phyloP scores from a whole-genome alignment of 2,888 invertebrate species.

The Lycia hirtaria region DNA sequence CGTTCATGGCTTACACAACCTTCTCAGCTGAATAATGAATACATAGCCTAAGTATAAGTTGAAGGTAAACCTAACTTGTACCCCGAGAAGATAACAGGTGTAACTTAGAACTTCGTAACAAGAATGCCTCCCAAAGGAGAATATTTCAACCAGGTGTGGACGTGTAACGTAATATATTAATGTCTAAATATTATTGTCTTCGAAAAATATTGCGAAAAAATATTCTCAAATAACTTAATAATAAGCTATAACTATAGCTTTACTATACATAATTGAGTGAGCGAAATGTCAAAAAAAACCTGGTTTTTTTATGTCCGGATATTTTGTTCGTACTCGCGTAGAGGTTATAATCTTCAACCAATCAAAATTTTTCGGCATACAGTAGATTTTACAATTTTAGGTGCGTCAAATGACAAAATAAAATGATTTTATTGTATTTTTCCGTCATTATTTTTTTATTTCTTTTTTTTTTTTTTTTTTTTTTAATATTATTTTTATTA shows the following conservation, averaged over 20 bases:
- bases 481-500: too few species aligned
- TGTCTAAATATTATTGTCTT: conserved; percentile 12
- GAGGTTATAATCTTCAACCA: too few species aligned
- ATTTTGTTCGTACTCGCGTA: too few species aligned
- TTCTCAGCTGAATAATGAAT: neutral
- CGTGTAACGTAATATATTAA: conserved; percentile 12
- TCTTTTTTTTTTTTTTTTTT: too few species aligned
- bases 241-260: too few species aligned
- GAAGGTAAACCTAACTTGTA: neutral
- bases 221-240: neutral
- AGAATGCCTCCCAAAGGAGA: conserved; percentile 16
- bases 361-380: too few species aligned
- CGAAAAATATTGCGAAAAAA: neutral
- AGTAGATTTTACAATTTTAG: too few species aligned
- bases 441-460: too few species aligned
- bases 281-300: neutral
- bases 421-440: too few species aligned
- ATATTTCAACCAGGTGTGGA: conserved; percentile 23
- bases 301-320: neutral
- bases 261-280: neutral
- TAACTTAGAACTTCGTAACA: conserved; percentile 24
- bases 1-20: too few species aligned
- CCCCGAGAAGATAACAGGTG: conserved; percentile 20
- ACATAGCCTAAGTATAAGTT: neutral
- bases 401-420: too few species aligned